Evolutionary conservation across 23 tunicate species (phyloP).

Genomic region (Ascidia mentula): DNA sequence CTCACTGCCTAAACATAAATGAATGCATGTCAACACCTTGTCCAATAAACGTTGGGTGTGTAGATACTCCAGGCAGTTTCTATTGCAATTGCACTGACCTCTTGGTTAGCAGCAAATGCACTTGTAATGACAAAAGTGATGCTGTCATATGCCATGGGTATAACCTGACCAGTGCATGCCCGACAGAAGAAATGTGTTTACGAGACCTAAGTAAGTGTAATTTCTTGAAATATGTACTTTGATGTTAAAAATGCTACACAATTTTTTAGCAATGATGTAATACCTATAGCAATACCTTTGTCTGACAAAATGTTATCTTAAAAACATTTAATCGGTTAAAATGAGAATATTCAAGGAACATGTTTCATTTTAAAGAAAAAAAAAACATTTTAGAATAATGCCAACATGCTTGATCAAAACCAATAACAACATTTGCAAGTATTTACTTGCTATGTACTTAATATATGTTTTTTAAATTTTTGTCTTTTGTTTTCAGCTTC

Average conservation of each 20-base stretch:
- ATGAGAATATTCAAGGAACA: too few relatives aligned
- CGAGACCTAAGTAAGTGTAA: not conserved
- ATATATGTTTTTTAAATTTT: too few relatives aligned
- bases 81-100: not conserved
- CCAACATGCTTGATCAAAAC: not conserved
- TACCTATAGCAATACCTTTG: not conserved
- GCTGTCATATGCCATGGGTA: not conserved
- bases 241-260: not conserved
- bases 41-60: not conserved
- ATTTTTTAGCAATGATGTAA: not conserved
- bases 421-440: too few relatives aligned
- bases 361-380: too few relatives aligned
- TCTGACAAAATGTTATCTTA: not conserved
- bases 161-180: not conserved
- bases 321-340: not conserved
- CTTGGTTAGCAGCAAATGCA: not conserved
- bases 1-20: not conserved
- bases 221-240: not conserved
- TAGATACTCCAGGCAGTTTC: not conserved
- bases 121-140: slow-evolving; percentile 3
- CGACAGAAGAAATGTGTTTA: not conserved
- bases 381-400: too few relatives aligned
- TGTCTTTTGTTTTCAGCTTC: too few relatives aligned
- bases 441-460: too few relatives aligned
- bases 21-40: not conserved